Conservation (phyloP, 2,113 vertebrate genomes). For the Thalassoma bifasciatum region DNA sequence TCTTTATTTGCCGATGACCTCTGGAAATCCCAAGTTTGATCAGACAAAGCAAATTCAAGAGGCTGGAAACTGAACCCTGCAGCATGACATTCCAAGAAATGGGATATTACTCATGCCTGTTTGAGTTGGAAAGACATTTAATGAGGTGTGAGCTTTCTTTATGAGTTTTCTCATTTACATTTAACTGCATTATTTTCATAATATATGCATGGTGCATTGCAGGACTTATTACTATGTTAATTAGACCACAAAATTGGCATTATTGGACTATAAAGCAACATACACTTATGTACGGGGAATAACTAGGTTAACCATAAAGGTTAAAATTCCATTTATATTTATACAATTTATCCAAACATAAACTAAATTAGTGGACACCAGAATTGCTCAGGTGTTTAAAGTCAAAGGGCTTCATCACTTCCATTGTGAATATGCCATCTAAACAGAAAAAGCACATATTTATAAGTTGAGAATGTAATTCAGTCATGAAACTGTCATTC, state of each 20-base stretch:
- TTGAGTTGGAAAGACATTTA: conserved; percentile 20
- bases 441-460: conserved; percentile 5
- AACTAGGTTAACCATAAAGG: too few relatives aligned
- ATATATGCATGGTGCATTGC: conserved; percentile 21
- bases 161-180: conserved; percentile 42
- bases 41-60: conserved; percentile 18
- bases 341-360: neutral
- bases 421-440: conserved; percentile 24
- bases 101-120: conserved; percentile 1
- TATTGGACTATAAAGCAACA: too few relatives aligned
- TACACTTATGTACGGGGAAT: too few relatives aligned
- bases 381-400: conserved; percentile 6
- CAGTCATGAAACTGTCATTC: neutral
- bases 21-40: conserved; percentile 6
- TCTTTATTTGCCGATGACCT: neutral
- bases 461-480: conserved; percentile 29
- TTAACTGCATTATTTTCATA: conserved; percentile 23
- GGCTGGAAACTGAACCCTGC: conserved; percentile 11
- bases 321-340: too few relatives aligned
- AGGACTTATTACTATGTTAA: neutral
- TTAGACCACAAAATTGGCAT: neutral
- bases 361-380: neutral
- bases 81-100: neutral
- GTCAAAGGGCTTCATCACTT: neutral
- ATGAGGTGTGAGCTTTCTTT: neutral